Conservation (phyloP, 1,140 invertebrate genomes). For the Cherax destructor region DNA sequence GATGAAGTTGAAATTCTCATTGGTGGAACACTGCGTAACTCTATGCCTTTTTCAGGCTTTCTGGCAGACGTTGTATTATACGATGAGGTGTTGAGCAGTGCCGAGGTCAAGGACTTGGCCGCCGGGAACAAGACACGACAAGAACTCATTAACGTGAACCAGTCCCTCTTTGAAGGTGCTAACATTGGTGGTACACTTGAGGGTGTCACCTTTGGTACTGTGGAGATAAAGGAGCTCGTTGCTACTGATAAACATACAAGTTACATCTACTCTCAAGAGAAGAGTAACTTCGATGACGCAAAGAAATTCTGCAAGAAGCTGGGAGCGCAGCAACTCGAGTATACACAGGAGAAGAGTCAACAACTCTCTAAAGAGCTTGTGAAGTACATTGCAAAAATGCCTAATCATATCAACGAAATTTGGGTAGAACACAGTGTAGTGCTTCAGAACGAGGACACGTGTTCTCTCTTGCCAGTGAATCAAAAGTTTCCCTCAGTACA, state of each 20-base stretch:
- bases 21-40: constrained; percentile 13
- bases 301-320: constrained; percentile 8
- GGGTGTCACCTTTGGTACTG: background rate
- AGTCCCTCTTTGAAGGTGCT: background rate
- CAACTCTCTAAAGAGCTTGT: background rate
- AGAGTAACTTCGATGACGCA: background rate
- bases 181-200: background rate
- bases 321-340: background rate
- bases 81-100: background rate
- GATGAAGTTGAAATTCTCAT: background rate
- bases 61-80: constrained; percentile 35
- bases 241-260: background rate
- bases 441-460: background rate
- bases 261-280: constrained; percentile 33
- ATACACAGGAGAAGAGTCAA: background rate
- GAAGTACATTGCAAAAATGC: background rate
- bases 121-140: background rate
- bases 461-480: background rate
- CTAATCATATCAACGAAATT: background rate
- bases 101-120: background rate
- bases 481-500: background rate
- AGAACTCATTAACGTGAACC: background rate
- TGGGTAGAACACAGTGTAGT: background rate
- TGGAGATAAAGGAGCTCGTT: background rate
- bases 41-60: constrained; percentile 31